Percentiles rank a stretch among this genome's conserved stretches.
Evolutionary conservation across 2,888 invertebrate species (phyloP).

Genomic region (Plagodis dolabraria): DNA sequence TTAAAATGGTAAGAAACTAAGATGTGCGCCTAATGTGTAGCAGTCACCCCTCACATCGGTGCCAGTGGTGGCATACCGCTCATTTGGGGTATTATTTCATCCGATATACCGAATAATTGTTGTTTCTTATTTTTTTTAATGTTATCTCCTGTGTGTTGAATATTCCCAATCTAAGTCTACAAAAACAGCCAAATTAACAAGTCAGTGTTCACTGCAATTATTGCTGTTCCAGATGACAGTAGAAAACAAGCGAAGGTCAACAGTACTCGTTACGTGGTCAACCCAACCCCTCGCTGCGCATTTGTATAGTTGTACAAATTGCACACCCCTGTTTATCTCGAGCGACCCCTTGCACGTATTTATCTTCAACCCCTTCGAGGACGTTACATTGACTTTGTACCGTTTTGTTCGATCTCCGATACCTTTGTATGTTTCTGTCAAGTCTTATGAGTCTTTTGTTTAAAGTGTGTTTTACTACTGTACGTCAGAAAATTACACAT

Average conservation of each 20-base stretch:
- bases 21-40: too few species aligned
- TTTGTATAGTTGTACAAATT: constrained; percentile 80
- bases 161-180: too few species aligned
- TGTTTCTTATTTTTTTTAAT: too few species aligned
- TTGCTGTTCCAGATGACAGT: constrained; percentile 4
- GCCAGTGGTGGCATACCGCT: too few species aligned
- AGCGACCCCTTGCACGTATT: constrained; percentile 71
- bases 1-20: too few species aligned
- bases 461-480: too few species aligned
- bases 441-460: constrained; percentile 29
- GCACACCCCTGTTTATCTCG: constrained; percentile 79
- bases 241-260: constrained; percentile 36
- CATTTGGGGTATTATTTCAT: too few species aligned
- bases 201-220: not conserved
- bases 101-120: too few species aligned
- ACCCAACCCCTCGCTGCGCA: constrained; percentile 53
- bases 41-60: too few species aligned
- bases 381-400: constrained; percentile 75
- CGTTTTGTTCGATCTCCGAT: constrained; percentile 65
- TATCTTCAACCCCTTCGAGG: constrained; percentile 77
- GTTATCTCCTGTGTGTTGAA: too few species aligned
- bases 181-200: too few species aligned
- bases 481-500: too few species aligned
- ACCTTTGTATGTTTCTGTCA: constrained; percentile 37
- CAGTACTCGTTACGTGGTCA: constrained; percentile 33